These are phyloP conservation scores for Julus scanicus DNA, from an alignment of 2,888 invertebrate genomes.

Conservation along the genomic window DNA sequence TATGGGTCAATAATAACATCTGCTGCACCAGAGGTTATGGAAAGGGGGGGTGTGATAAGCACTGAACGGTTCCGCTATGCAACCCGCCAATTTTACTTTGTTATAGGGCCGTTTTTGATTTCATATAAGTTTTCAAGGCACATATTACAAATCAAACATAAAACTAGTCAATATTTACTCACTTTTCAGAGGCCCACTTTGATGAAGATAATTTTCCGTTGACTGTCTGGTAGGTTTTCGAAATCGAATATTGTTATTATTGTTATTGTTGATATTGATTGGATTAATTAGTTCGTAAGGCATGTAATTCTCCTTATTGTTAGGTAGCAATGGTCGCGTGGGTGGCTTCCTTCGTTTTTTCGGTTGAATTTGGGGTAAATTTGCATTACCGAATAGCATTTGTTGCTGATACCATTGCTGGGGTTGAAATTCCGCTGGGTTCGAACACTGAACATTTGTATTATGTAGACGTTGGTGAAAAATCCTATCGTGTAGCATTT, in stretches of 20 bases:
- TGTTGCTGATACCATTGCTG: not conserved
- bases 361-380: slow-evolving; percentile 48
- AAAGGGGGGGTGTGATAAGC: not conserved
- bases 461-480: not conserved
- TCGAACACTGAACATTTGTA: not conserved
- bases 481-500: slow-evolving; percentile 6
- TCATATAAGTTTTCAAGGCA: not conserved
- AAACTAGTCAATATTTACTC: not conserved
- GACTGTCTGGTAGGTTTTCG: not conserved
- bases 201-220: slow-evolving; percentile 2
- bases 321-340: slow-evolving; percentile 28
- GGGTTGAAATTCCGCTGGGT: slow-evolving; percentile 2
- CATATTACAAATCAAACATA: not conserved
- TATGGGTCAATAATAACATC: not conserved
- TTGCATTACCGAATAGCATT: not conserved
- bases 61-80: not conserved
- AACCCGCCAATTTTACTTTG: not conserved
- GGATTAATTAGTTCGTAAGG: not conserved
- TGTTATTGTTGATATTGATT: not conserved
- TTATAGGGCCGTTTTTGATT: not conserved
- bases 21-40: not conserved
- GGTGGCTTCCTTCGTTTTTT: slow-evolving; percentile 48
- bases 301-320: slow-evolving; percentile 36
- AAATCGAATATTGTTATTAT: not conserved
- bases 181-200: slow-evolving; percentile 36